These are phyloP conservation scores for Potorous gilbertii DNA, from an alignment of 2,797 vertebrate species.

Conservation along the genomic window DNA sequence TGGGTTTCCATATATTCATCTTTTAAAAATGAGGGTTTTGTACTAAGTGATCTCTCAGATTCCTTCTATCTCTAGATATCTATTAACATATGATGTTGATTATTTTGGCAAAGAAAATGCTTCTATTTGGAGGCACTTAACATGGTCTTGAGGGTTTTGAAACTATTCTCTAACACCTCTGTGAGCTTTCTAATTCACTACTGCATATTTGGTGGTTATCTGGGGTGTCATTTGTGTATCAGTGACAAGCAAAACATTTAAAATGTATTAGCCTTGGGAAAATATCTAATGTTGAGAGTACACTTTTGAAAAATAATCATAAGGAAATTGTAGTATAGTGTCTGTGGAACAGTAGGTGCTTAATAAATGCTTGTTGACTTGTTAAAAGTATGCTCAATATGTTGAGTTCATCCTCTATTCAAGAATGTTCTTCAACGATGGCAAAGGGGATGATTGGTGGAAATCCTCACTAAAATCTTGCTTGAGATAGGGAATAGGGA, in stretches of 20 bases:
- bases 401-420: not conserved
- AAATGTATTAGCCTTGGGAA: constrained; percentile 31
- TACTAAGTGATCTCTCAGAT: not conserved
- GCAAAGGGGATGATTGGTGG: not conserved
- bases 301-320: not conserved
- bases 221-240: not conserved
- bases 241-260: constrained; percentile 50
- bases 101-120: constrained; percentile 17
- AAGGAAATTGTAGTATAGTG: not conserved
- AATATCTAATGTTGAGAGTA: not conserved
- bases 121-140: not conserved
- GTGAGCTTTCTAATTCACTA: not conserved
- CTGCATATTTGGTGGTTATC: constrained; percentile 14
- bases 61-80: not conserved
- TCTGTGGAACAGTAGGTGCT: not conserved
- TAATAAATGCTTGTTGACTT: not conserved
- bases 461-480: not conserved
- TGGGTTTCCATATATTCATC: not conserved
- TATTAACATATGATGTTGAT: constrained; percentile 19
- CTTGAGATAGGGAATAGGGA: not conserved
- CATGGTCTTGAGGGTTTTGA: not conserved
- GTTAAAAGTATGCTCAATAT: not conserved
- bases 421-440: not conserved
- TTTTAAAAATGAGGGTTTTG: not conserved
- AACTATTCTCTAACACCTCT: not conserved